Conservation (phyloP, 2,113 vertebrate species). For the Miniopterus natalensis region DNA sequence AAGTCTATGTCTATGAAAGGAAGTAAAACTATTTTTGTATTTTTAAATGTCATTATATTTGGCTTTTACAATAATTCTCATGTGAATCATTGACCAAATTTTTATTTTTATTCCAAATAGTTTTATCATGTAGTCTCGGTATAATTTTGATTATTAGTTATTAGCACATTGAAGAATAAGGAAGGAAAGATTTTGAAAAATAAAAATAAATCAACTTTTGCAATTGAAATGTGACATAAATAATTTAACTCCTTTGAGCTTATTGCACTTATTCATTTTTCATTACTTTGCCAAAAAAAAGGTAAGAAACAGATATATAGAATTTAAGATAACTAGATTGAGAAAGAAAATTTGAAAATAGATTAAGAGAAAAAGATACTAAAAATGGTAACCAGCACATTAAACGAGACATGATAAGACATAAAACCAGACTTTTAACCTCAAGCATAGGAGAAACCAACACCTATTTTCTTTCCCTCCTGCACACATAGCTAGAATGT, state of each 20-base stretch:
- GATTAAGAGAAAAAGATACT: constrained; percentile 7
- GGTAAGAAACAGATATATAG: background rate
- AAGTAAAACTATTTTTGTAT: constrained; percentile 25
- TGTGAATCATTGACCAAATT: background rate
- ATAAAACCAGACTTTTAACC: background rate
- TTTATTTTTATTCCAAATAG: constrained; percentile 23
- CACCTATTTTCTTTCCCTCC: background rate
- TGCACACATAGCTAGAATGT: background rate
- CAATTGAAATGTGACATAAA: background rate
- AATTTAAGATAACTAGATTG: constrained; percentile 5
- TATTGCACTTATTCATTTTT: background rate
- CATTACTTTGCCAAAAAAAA: background rate
- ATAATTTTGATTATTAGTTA: constrained; percentile 46
- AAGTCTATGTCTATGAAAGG: background rate
- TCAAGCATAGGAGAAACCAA: background rate
- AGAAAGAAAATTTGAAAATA: constrained; percentile 14
- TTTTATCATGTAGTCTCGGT: background rate
- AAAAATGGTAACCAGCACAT: background rate
- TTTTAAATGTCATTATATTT: constrained; percentile 12
- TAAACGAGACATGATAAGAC: background rate
- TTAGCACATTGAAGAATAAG: background rate
- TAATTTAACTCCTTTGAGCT: background rate
- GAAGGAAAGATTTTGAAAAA: background rate
- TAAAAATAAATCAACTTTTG: background rate
- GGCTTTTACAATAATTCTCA: background rate